phyloP scores from a whole-genome alignment of 1,140 invertebrate genomes.

The Daktulosphaira vitifoliae region DNA sequence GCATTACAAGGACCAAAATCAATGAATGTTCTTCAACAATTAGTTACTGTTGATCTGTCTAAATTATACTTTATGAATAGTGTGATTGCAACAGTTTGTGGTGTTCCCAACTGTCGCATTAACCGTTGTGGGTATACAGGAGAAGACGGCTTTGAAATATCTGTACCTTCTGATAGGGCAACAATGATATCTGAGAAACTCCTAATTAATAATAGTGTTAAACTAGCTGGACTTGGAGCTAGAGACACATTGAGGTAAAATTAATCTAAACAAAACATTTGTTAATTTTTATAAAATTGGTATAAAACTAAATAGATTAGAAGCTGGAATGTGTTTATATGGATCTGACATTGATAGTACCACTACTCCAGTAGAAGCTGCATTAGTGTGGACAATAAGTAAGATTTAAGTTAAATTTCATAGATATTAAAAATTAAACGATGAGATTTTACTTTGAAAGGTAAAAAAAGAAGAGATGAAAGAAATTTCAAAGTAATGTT shows the following conservation, averaged over 20 bases:
- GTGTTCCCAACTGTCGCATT: constrained; percentile 53
- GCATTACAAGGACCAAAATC: constrained; percentile 88
- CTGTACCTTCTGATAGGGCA: constrained; percentile 58
- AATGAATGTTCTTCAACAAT: constrained; percentile 56
- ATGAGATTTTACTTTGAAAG: too few relatives aligned
- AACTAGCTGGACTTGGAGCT: constrained; percentile 86
- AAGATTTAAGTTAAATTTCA: constrained; percentile 21
- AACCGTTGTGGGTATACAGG: constrained; percentile 96
- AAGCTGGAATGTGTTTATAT: constrained; percentile 96
- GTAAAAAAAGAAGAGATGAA: too few relatives aligned
- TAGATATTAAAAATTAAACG: too few relatives aligned
- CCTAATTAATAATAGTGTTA: constrained; percentile 54
- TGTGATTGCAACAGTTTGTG: constrained; percentile 56
- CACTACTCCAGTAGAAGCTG: constrained; percentile 89
- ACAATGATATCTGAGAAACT: constrained; percentile 57
- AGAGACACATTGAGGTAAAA: constrained; percentile 70
- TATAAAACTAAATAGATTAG: constrained; percentile 54
- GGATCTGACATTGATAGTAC: constrained; percentile 89
- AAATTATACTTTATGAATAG: constrained; percentile 83
- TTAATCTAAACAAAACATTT: too few relatives aligned
- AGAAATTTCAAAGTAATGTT: too few relatives aligned
- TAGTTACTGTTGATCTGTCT: constrained; percentile 54
- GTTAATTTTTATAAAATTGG: too few relatives aligned
- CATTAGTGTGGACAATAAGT: constrained; percentile 82
- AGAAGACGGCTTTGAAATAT: constrained; percentile 98